These are phyloP conservation scores for Entomobrya proxima DNA, from an alignment of 2,888 invertebrate species.

Conservation along the genomic window DNA sequence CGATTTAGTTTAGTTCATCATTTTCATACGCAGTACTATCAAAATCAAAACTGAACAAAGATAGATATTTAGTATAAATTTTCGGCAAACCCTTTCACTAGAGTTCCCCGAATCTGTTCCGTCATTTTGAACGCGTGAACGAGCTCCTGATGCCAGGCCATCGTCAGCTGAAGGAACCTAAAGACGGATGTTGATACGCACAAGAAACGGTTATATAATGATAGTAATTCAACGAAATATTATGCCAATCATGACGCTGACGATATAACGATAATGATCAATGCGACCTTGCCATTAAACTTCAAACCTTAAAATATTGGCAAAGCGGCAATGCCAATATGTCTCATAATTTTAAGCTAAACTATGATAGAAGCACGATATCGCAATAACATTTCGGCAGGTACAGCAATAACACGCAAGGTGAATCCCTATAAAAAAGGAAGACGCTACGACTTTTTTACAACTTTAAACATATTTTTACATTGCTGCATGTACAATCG, in stretches of 20 bases:
- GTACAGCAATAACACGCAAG: background rate
- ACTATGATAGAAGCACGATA: conserved; percentile 9
- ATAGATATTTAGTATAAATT: background rate
- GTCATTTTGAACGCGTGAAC: conserved; percentile 61
- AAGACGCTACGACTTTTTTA: background rate
- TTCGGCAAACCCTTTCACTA: conserved; percentile 71
- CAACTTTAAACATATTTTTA: background rate
- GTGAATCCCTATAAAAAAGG: background rate
- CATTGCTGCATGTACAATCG: background rate
- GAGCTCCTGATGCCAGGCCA: conserved; percentile 69
- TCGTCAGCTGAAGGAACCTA: conserved; percentile 61
- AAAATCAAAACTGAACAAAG: background rate
- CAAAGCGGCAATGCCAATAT: background rate
- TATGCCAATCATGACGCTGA: background rate
- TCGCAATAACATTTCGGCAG: background rate
- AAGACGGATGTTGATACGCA: conserved; percentile 17
- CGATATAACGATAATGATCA: background rate
- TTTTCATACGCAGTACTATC: no score
- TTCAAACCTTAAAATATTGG: conserved; percentile 6
- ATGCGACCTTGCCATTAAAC: conserved; percentile 21
- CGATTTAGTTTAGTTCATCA: no score
- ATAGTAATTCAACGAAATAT: background rate
- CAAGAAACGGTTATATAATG: background rate
- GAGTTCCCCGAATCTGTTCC: conserved; percentile 74
- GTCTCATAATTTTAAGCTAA: background rate